A percentile compares a stretch with the other conserved stretches of the same genome.
Conservation (phyloP, 2,888 invertebrate species). For the Disparrhopalites patrizii region DNA sequence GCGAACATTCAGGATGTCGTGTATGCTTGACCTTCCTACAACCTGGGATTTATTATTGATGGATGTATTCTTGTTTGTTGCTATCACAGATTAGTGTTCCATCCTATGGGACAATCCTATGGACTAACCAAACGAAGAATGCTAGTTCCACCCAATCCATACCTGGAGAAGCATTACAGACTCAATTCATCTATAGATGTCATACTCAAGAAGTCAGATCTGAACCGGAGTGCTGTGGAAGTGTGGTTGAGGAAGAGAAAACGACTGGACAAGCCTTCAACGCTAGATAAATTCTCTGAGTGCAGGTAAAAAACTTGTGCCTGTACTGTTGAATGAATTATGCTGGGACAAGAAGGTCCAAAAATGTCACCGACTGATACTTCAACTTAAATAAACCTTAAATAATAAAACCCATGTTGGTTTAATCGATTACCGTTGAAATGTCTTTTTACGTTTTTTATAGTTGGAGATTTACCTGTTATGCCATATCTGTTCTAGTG, state of each 20-base stretch:
- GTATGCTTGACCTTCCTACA: no score
- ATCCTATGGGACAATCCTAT: slow-evolving; percentile 12
- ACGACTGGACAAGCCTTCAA: slow-evolving; percentile 82
- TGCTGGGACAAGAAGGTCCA: no score
- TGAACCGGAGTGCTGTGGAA: slow-evolving; percentile 80
- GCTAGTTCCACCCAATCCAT: slow-evolving; percentile 26
- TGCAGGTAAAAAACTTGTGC: slow-evolving; percentile 24
- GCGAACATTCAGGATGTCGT: not conserved
- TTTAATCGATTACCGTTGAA: no score
- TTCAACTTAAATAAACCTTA: no score
- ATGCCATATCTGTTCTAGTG: slow-evolving; percentile 72
- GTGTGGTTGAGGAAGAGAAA: slow-evolving; percentile 82
- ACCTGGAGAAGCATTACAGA: slow-evolving; percentile 24
- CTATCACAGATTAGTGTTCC: slow-evolving; percentile 18
- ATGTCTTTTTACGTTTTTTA: slow-evolving; percentile 43
- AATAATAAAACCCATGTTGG: no score
- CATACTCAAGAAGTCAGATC: slow-evolving; percentile 71
- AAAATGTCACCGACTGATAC: no score
- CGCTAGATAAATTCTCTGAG: slow-evolving; percentile 85
- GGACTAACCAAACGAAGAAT: slow-evolving; percentile 19
- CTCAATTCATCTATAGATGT: slow-evolving; percentile 11
- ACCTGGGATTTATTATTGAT: not conserved
- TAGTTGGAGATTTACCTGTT: slow-evolving; percentile 81
- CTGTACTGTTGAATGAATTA: no score
- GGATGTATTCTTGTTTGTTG: not conserved